Evolutionary conservation across 2,888 invertebrate genomes (phyloP).

Genomic region (Hyposoter dolosus): DNA sequence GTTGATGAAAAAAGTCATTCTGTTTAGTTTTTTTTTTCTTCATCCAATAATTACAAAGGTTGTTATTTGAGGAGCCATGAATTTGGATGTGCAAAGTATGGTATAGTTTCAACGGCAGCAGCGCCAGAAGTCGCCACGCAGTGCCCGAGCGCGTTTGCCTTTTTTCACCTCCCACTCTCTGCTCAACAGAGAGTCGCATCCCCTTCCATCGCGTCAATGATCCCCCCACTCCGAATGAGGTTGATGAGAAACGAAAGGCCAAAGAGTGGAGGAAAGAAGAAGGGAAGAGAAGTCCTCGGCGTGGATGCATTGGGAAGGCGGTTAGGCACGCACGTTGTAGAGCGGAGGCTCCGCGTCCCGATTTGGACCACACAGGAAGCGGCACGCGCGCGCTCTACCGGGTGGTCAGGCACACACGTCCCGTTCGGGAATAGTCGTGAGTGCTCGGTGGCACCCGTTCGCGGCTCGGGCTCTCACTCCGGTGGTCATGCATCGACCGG

Average conservation of each 20-base stretch:
- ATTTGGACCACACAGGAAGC: constrained; percentile 89
- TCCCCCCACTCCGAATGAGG: background rate
- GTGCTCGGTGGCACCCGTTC: constrained; percentile 76
- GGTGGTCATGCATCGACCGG: constrained; percentile 77
- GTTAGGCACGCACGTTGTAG: constrained; percentile 69
- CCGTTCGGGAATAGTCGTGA: constrained; percentile 79
- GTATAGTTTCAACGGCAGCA: constrained; percentile 44
- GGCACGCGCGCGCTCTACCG: constrained; percentile 90
- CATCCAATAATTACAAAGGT: background rate
- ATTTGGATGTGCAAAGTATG: constrained; percentile 14
- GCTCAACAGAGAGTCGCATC: constrained; percentile 27
- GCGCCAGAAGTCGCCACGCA: constrained; percentile 46
- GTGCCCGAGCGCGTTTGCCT: constrained; percentile 51
- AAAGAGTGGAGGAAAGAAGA: constrained; percentile 38
- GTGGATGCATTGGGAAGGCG: constrained; percentile 63
- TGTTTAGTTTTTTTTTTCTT: background rate
- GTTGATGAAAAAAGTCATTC: background rate
- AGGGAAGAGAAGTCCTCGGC: constrained; percentile 45
- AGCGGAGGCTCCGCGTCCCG: constrained; percentile 68
- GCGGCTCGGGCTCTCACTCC: constrained; percentile 76
- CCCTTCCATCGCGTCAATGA: constrained; percentile 63
- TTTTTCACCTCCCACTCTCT: constrained; percentile 61
- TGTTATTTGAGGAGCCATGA: background rate
- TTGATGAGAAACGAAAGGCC: constrained; percentile 9
- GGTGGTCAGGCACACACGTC: constrained; percentile 84